Evolutionary conservation across 1,140 invertebrate genomes (phyloP), one percentile per base, ranked within the genome.

Genomic region (Thereuonema tuberculata): DNA sequence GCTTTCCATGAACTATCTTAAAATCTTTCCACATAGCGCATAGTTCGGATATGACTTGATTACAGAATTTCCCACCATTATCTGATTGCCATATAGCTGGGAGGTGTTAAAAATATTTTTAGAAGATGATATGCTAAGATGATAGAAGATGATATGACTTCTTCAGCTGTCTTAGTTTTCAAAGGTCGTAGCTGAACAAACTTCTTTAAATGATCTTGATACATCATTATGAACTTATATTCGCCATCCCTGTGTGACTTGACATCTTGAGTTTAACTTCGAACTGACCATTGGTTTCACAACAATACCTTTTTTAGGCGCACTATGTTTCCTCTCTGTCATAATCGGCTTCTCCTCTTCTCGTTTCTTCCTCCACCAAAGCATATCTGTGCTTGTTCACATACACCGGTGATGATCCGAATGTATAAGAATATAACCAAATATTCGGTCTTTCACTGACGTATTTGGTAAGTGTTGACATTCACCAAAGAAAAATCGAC

Each of bases 1-100:
- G 61, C 28, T 65, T 65, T 12, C 65, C 63, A 59, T 68, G 61
- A 23, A 68, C 64, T 0, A 64, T 62, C 20, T 61, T 63, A n/a
- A 64, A 25, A 15, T 64, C 31, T 37, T n/a, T 37, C 31, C 31
- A 37, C 31, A 37, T 37, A 37, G 31, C 5, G 17, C 31, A 37
- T 37, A 37, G 17, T 17, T 37, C 31, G 31, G 31, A 37, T 37
- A 37, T 37, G 31, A 37, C 31, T 37, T 17, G 31, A 37, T 37
- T 37, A 37, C 31, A 57, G 29, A 63, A 61, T 48, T 58, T 27
- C 17, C 47, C 25, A 26, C 52, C 59, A 57, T 65, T 65, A 48
- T 65, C 59, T 21, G 55, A 54, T 14, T 65, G 62, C 17, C 58
- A 31, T 26, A 61, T 63, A n/a, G 27, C 3, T 47, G 50, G 61